phyloP scores from a whole-genome alignment of 2,797 vertebrate species.

The Aselliscus stoliczkanus region DNA sequence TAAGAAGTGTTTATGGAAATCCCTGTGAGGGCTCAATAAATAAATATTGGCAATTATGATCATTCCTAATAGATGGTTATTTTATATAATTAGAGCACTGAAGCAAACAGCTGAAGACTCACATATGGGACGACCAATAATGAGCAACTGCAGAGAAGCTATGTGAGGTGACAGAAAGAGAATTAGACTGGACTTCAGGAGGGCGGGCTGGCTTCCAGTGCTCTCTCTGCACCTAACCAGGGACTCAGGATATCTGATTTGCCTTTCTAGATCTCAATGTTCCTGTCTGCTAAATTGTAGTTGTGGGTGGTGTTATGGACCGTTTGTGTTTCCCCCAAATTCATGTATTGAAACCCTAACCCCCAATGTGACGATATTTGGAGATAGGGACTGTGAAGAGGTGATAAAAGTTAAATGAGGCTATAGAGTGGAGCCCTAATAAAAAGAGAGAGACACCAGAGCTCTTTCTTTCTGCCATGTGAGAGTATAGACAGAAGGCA shows the following conservation, averaged over 20 bases:
- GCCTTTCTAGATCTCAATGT: background rate
- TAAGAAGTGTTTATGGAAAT: constrained; percentile 3
- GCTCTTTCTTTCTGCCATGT: background rate
- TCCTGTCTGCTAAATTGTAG: background rate
- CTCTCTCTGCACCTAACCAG: background rate
- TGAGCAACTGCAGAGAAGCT: background rate
- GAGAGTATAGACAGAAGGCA: background rate
- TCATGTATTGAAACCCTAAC: background rate
- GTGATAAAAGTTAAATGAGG: background rate
- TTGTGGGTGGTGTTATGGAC: background rate
- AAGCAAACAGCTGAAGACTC: background rate
- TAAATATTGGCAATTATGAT: background rate
- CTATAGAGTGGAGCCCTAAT: background rate
- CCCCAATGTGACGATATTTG: background rate
- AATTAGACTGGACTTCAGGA: accelerated
- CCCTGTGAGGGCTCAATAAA: background rate
- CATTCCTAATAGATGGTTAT: background rate
- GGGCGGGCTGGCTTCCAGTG: background rate
- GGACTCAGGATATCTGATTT: background rate
- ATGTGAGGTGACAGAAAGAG: background rate
- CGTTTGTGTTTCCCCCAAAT: background rate
- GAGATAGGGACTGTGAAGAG: background rate
- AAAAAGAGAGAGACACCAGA: background rate
- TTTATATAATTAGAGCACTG: background rate
- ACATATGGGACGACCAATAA: background rate